These are phyloP conservation scores for Hydriomena furcata DNA, from an alignment of 2,888 invertebrate species.

Conservation along the genomic window DNA sequence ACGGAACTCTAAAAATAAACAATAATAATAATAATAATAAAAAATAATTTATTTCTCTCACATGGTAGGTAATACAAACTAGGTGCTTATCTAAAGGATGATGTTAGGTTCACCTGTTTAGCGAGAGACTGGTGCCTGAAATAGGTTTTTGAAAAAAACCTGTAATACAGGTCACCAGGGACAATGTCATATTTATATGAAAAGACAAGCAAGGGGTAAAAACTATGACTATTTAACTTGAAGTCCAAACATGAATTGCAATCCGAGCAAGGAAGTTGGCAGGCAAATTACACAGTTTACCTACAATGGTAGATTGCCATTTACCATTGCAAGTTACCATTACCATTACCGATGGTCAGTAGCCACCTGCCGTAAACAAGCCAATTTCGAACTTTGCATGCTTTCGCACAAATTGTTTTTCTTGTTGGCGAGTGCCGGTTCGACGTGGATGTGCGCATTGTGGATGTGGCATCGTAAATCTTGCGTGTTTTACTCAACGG, in stretches of 20 bases:
- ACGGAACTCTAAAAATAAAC: too few species aligned
- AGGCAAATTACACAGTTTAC: constrained; percentile 65
- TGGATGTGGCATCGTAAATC: constrained; percentile 29
- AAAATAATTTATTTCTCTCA: too few species aligned
- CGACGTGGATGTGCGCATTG: constrained; percentile 9
- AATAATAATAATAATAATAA: too few species aligned
- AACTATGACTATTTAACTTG: background rate
- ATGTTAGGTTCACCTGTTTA: too few species aligned
- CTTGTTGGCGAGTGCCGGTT: constrained; percentile 46
- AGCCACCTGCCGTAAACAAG: constrained; percentile 68
- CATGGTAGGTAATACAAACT: too few species aligned
- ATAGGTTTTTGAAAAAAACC: too few species aligned
- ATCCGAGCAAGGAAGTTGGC: constrained; percentile 56
- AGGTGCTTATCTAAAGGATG: too few species aligned
- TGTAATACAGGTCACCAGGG: too few species aligned
- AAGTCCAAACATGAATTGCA: constrained; percentile 4
- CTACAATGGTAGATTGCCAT: constrained; percentile 55
- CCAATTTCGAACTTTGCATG: constrained; percentile 65
- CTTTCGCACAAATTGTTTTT: constrained; percentile 64
- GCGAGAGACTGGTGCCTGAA: too few species aligned
- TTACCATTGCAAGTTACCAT: constrained; percentile 31
- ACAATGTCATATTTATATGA: too few species aligned
- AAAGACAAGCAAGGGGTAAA: too few species aligned
- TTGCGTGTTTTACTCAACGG: too few species aligned
- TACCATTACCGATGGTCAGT: constrained; percentile 43